Base-by-base conservation (phyloP, 2,888 invertebrate species). In the Imbricaverruca yamaguchii region DNA sequence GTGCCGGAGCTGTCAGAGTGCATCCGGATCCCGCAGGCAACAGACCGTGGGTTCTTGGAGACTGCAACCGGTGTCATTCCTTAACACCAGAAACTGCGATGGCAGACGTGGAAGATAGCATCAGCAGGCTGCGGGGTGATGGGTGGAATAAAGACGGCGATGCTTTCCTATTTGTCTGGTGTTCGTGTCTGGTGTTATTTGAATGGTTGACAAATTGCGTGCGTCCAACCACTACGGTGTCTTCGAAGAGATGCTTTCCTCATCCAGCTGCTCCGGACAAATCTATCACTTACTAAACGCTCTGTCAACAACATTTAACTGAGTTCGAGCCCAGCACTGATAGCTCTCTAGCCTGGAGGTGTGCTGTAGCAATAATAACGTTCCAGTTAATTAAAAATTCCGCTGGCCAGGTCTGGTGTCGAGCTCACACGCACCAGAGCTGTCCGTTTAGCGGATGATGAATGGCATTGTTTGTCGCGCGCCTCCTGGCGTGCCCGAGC, bases 391-490 rank as follows among this genome's bases (percentile, higher is more conserved):
- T 74, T 74, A 74, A 74, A 74, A 74, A 74, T 74, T 74, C 74
- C 74, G 53, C 53, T 55, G 53, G 1, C 3, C 74, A 11, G 74
- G 53, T 55, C 74, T 10, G 21, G 55, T 53, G 69, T 15, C 59
- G 12, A 59, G 59, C 39, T 12, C 69, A 8, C 12, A 21, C 74
- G 9, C 65, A 65, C 65, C 12, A 10, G n/a, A 10, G n/a, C 23
- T 23, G 65, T 8, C 65, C 65, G 23, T 12, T 74, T 39, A 21
- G 74, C 53, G 21, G 15, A 23, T 74, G 74, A 74, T 74, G 74
- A 55, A 74, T 74, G 21, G 74, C 18, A 55, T 53, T 74, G 74
- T 74, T 74, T 74, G 74, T 74, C 74, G 74, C 21, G 55, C 55
- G 55, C 18, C 6, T 11, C 53, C 15, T 10, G 13, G 53, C 18